Percentiles rank a stretch among this genome's conserved stretches.
Conservation (phyloP, 2,113 vertebrate genomes). For the Hydrochoerus hydrochaeris region DNA sequence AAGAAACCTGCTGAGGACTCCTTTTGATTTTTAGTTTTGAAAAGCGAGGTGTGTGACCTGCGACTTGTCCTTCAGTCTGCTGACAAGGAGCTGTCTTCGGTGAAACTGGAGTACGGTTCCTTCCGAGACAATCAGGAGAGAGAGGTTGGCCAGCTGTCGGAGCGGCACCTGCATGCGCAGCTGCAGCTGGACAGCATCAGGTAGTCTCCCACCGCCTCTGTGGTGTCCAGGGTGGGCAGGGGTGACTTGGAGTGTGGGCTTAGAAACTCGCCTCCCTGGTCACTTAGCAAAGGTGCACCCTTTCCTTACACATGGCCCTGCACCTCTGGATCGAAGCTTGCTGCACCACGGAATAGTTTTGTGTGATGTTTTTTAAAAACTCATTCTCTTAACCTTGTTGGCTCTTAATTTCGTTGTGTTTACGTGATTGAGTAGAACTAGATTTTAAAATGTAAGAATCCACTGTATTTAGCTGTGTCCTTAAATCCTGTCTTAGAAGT, state of each 20-base stretch:
- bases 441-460: not conserved
- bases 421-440: not conserved
- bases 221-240: not conserved
- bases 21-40: constrained; percentile 88
- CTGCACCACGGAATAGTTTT: not conserved
- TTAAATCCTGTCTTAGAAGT: constrained; percentile 40
- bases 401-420: constrained; percentile 28
- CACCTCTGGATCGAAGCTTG: not conserved
- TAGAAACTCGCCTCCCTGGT: not conserved
- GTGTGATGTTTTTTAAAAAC: not conserved
- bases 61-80: constrained; percentile 95
- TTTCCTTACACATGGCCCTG: not conserved
- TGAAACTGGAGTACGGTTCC: constrained; percentile 84
- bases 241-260: not conserved
- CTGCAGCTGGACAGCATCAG: constrained; percentile 94
- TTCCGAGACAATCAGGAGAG: constrained; percentile 89
- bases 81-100: constrained; percentile 92
- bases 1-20: not conserved
- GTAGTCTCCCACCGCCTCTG: constrained; percentile 80
- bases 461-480: not conserved
- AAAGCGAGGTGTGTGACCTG: constrained; percentile 94
- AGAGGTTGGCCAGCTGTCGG: constrained; percentile 90
- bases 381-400: not conserved
- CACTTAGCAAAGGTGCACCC: not conserved
- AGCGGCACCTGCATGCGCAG: constrained; percentile 90